These are phyloP conservation scores for Atethmia centrago DNA, from an alignment of 2,888 invertebrate species.

Conservation along the genomic window DNA sequence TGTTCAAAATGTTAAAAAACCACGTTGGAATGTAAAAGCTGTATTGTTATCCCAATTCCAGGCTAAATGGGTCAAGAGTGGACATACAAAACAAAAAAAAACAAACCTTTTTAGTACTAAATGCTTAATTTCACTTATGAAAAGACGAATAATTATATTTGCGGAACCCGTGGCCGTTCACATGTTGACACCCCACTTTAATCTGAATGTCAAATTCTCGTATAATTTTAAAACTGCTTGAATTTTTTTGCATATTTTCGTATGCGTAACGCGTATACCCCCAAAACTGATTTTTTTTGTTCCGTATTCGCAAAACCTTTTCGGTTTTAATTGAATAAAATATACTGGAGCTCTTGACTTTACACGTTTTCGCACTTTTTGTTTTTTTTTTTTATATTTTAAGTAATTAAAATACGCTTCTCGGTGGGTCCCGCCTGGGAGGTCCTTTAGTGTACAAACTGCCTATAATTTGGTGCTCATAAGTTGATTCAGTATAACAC, in stretches of 20 bases:
- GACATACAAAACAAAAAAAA: slow-evolving; percentile 8
- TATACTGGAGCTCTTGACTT: slow-evolving; percentile 56
- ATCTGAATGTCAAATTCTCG: slow-evolving; percentile 74
- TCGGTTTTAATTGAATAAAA: slow-evolving; percentile 66
- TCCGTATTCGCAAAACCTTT: slow-evolving; percentile 54
- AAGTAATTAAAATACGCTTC: slow-evolving; percentile 54
- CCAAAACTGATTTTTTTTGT: slow-evolving; percentile 58
- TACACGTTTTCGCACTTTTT: slow-evolving; percentile 53
- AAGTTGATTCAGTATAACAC: neutral
- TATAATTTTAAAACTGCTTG: slow-evolving; percentile 76
- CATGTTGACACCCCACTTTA: slow-evolving; percentile 76
- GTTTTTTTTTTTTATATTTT: slow-evolving; percentile 30
- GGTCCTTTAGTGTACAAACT: slow-evolving; percentile 31
- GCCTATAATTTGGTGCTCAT: slow-evolving; percentile 8
- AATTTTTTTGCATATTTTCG: slow-evolving; percentile 76
- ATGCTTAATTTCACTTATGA: slow-evolving; percentile 67
- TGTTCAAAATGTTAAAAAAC: neutral
- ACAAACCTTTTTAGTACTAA: slow-evolving; percentile 24
- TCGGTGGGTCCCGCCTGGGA: slow-evolving; percentile 39
- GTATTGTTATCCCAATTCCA: neutral
- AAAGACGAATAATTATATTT: slow-evolving; percentile 79
- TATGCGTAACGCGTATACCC: slow-evolving; percentile 62
- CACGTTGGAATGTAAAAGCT: neutral
- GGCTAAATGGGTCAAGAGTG: slow-evolving; percentile 30
- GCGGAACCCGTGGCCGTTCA: slow-evolving; percentile 62